phyloP scores from a whole-genome alignment of 2,113 vertebrate genomes.

The Gymnorhina tibicen region DNA sequence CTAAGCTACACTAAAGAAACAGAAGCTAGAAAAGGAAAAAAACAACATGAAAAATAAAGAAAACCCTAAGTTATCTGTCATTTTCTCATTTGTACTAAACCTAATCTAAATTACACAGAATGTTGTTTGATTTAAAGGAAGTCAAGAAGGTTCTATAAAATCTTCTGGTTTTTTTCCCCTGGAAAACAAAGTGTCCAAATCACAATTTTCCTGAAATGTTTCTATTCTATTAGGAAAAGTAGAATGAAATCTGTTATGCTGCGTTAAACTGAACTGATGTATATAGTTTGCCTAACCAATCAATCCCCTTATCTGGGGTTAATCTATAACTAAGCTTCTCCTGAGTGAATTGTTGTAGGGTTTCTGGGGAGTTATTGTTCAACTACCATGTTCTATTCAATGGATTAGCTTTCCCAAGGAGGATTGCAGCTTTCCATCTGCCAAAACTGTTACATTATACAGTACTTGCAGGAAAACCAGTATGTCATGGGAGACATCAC shows the following conservation, averaged over 20 bases:
- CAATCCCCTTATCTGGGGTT: neutral
- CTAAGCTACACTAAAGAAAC: neutral
- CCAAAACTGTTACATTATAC: neutral
- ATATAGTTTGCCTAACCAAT: neutral
- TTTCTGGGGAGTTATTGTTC: slow-evolving; percentile 21
- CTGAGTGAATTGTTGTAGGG: neutral
- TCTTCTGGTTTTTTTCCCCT: neutral
- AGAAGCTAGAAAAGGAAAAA: neutral
- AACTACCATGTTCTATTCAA: neutral
- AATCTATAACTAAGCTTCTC: slow-evolving; percentile 13
- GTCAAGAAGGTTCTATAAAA: neutral
- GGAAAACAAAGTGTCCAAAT: neutral
- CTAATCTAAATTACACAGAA: neutral
- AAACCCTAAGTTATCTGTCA: neutral
- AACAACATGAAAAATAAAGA: neutral
- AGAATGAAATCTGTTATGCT: neutral
- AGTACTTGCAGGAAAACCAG: neutral
- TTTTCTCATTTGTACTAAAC: neutral
- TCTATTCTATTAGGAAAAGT: neutral
- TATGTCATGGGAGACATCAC: neutral
- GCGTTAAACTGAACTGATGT: neutral
- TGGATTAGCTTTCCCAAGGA: neutral
- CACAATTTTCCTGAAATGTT: neutral
- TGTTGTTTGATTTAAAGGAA: neutral
- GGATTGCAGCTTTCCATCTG: neutral